These are phyloP conservation scores for Synergus itoensis DNA, from an alignment of 2,888 invertebrate species.

Conservation along the genomic window DNA sequence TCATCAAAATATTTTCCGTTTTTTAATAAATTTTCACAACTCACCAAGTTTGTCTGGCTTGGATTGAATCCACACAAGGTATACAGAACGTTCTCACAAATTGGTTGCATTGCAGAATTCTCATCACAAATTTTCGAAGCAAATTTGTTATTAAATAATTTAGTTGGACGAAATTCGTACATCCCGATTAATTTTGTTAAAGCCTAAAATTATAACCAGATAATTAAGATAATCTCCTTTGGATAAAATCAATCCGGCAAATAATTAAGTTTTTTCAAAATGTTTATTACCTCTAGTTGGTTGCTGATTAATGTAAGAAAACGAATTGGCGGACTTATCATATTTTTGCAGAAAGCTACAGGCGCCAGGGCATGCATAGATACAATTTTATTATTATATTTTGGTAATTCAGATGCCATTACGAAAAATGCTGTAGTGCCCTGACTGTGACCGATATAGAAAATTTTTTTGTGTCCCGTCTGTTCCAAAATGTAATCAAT, in stretches of 20 bases:
- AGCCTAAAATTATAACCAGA: constrained; percentile 46
- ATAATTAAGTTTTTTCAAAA: constrained; percentile 13
- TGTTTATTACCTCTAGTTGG: constrained; percentile 56
- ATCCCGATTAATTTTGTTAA: constrained; percentile 58
- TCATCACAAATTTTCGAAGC: constrained; percentile 80
- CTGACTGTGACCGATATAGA: constrained; percentile 83
- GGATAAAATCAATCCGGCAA: not conserved
- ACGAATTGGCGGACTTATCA: constrained; percentile 79
- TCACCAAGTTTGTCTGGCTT: constrained; percentile 71
- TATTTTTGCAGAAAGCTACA: constrained; percentile 82
- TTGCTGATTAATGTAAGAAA: constrained; percentile 77
- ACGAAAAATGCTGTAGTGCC: constrained; percentile 79
- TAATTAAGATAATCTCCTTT: not conserved
- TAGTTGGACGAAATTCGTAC: constrained; percentile 83
- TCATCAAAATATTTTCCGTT: too few relatives aligned
- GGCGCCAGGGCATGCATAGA: constrained; percentile 86
- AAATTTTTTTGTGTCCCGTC: constrained; percentile 78
- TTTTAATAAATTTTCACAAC: not conserved
- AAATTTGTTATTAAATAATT: constrained; percentile 70
- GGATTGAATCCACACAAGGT: constrained; percentile 81
- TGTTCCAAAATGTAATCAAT: constrained; percentile 79
- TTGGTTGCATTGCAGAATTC: constrained; percentile 79
- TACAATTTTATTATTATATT: constrained; percentile 79
- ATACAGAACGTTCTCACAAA: constrained; percentile 85
- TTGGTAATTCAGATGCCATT: constrained; percentile 73